Base-by-base conservation (phyloP, 2,113 vertebrate species). In the Tapirus terrestris region DNA sequence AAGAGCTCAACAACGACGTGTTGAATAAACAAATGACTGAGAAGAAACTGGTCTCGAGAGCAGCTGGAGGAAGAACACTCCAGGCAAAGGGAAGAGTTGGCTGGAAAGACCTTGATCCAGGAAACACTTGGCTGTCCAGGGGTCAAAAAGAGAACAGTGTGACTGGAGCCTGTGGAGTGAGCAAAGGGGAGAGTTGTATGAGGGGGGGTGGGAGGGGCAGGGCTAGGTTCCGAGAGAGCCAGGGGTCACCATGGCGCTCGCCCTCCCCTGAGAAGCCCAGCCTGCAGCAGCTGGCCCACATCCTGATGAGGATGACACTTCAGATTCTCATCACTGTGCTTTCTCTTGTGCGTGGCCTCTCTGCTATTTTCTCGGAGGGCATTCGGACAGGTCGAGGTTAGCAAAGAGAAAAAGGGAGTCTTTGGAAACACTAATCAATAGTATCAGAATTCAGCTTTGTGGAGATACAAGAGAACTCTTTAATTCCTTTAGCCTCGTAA, bases 241-340 rank as follows among this genome's bases (percentile, higher is more conserved):
- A 8, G 6, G 27, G n/a, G n/a, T 14, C 81, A 13, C 72, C 36
- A 1, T 0, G 31, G 31, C 45, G 13, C 17, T 14, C 6, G 7
- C 27, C 11, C 20, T 16, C 20, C 43, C 20, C 80, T 7, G 0
- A 25, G 83, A 14, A 61, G 21, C 33, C 72, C 48, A n/a, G 20
- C 25, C 20, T 8, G 17, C 65, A n/a, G 43, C 31, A 61, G 48
- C 43, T 23, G 4, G 21, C 68, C 72, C n/a, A 5, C 6, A 0
- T 43, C 48, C 31, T 14, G 39, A 6, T 1, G 1, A 31, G 45
- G 31, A 23, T 5, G 3, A 36, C 5, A 8, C 14, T 7, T 33
- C 68, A 13, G 12, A 11, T 25, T 33, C 5, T 18, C 67, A 33
- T 20, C 3, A 8, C 1, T 17, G 6, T 5, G 14, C 43, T 75